These are phyloP conservation scores for Harmothoe impar DNA, from an alignment of 2,888 invertebrate species.

Conservation along the genomic window DNA sequence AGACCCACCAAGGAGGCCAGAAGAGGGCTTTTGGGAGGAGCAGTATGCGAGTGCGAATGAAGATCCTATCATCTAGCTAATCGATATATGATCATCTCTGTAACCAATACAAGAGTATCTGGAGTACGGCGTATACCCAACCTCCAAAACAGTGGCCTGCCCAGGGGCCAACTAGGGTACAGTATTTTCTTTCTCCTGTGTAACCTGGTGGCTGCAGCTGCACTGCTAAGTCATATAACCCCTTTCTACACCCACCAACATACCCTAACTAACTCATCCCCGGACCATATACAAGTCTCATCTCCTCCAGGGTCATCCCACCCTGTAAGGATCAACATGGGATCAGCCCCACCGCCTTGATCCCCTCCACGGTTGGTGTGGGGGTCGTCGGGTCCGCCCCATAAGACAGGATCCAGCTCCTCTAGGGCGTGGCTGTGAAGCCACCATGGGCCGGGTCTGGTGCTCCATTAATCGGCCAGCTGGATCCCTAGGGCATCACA, in stretches of 20 bases:
- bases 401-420: slow-evolving; percentile 20
- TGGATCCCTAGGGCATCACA: slow-evolving; percentile 17
- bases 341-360: not conserved
- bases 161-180: too few species aligned
- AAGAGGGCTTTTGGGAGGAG: too few species aligned
- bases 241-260: not conserved
- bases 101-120: too few species aligned
- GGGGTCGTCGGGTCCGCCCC: not conserved
- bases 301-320: slow-evolving; percentile 36
- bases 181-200: too few species aligned
- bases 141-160: too few species aligned
- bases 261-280: not conserved
- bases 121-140: too few species aligned
- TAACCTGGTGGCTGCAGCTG: too few species aligned
- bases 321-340: not conserved
- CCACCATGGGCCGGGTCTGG: not conserved
- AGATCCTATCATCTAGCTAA: too few species aligned
- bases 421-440: not conserved
- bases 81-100: too few species aligned
- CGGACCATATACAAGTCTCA: not conserved
- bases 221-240: too few species aligned
- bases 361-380: not conserved
- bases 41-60: too few species aligned
- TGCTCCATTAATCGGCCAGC: slow-evolving; percentile 1
- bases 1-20: not conserved